These are phyloP conservation scores for Laodelphax striatellus DNA, from an alignment of 1,140 invertebrate genomes.

Conservation along the genomic window DNA sequence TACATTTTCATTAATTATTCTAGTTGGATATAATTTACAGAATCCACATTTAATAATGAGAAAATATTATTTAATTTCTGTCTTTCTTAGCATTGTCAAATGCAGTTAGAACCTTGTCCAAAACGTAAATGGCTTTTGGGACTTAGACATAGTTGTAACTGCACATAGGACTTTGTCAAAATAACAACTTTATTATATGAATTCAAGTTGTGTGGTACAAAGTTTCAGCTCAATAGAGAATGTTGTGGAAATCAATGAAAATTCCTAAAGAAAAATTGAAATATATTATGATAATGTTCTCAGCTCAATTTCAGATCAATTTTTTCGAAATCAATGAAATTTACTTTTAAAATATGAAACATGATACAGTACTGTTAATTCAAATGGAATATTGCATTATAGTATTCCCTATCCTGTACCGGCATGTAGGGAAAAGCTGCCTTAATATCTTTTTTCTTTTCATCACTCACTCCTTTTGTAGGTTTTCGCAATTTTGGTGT, in stretches of 20 bases:
- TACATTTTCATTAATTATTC: too few relatives aligned
- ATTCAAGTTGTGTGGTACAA: background rate
- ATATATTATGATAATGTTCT: background rate
- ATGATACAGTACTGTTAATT: background rate
- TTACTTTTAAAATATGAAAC: background rate
- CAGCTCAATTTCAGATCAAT: background rate
- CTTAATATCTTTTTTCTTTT: background rate
- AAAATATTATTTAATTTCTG: background rate
- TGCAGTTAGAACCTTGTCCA: background rate
- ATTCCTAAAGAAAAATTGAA: background rate
- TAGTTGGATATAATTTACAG: background rate
- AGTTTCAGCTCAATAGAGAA: background rate
- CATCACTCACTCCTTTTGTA: background rate
- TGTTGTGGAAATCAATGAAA: background rate
- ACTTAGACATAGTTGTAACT: background rate
- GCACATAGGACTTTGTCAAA: background rate
- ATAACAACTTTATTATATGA: background rate
- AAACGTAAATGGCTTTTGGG: background rate
- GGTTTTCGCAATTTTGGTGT: background rate
- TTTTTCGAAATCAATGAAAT: background rate
- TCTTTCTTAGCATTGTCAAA: background rate
- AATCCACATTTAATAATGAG: background rate
- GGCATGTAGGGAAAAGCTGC: constrained; percentile 5
- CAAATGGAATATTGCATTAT: background rate
- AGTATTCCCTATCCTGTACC: background rate